These are phyloP conservation scores for Paradoxurus hermaphroditus DNA, from an alignment of 2,113 vertebrate species.

Conservation along the genomic window DNA sequence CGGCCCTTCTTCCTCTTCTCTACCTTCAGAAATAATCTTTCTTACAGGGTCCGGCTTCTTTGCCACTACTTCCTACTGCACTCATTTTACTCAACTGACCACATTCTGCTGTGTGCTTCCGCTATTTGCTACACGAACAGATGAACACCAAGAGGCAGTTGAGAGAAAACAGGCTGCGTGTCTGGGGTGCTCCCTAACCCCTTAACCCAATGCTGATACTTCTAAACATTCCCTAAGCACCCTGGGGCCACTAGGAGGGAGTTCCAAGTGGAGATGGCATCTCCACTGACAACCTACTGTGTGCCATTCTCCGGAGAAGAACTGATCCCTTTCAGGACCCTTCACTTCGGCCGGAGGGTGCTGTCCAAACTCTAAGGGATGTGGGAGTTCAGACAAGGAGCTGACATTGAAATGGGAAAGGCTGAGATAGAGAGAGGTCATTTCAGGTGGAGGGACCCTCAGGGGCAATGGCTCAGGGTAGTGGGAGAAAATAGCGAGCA, in stretches of 20 bases:
- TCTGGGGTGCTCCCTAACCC: not conserved
- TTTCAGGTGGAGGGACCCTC: not conserved
- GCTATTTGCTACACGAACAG: not conserved
- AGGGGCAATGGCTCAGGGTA: not conserved
- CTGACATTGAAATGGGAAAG: not conserved
- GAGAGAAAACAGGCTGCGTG: not conserved
- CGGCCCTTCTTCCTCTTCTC: not conserved
- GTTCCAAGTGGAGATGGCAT: not conserved
- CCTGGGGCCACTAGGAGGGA: not conserved
- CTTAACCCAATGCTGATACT: not conserved
- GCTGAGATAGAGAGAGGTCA: not conserved
- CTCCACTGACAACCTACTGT: not conserved
- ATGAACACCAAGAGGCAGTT: not conserved
- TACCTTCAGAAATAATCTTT: not conserved
- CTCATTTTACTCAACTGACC: not conserved
- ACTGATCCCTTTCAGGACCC: not conserved
- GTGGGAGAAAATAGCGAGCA: rapidly evolving
- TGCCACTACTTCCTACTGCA: not conserved
- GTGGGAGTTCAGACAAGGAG: not conserved
- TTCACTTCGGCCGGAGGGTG: not conserved
- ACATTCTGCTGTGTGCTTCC: not conserved
- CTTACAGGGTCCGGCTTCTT: not conserved
- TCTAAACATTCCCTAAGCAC: not conserved
- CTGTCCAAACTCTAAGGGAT: not conserved
- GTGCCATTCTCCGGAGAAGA: not conserved